Evolutionary conservation across 2,888 invertebrate genomes (phyloP), one percentile per base, ranked within the genome.

Genomic region (Argyresthia albistria): DNA sequence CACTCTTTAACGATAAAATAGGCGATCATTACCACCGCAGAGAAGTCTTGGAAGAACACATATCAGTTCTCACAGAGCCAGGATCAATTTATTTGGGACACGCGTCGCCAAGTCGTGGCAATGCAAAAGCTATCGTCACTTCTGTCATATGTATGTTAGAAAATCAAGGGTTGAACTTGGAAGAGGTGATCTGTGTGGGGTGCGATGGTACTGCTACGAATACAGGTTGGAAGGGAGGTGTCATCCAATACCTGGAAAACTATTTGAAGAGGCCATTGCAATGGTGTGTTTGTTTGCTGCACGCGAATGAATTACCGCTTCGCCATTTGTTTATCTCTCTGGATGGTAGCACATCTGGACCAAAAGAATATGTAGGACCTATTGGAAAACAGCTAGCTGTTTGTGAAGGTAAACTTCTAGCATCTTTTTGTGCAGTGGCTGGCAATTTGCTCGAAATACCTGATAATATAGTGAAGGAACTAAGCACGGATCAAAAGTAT

Each of bases 341-440:
- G 36, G 59, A 66, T 57, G 63, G 64, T 10, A 49, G 43, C 25
- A 66, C 60, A 25, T 55, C 57, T 37, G 65, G 65, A n/a, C 64
- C 65, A 39, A 49, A 12, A 46, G 49, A 51, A 11, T 67, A 59
- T 56, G 54, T 55, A 14, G 64, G 64, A 8, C 55, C 58, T 50
- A 58, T 67, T n/a, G 62, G 63, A 48, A 67, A 63, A 58, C 8
- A 10, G 10, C 51, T 63, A 35, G 50, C 51, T 14, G 54, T 1
- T 42, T 60, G 60, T 53, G 56, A 59, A 48, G 50, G 43, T 35
- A 11, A 15, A n/a, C 45, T 36, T 43, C 12, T 45, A 4, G 9
- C 35, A 7, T 14, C 49, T 39, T 37, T 39, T 39, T 7, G 11
- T 12, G 37, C 39, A 15, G 11, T 39, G 8, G 9, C 39, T 12